Conservation (phyloP, 2,888 invertebrate species). For the Anorthoa munda region DNA sequence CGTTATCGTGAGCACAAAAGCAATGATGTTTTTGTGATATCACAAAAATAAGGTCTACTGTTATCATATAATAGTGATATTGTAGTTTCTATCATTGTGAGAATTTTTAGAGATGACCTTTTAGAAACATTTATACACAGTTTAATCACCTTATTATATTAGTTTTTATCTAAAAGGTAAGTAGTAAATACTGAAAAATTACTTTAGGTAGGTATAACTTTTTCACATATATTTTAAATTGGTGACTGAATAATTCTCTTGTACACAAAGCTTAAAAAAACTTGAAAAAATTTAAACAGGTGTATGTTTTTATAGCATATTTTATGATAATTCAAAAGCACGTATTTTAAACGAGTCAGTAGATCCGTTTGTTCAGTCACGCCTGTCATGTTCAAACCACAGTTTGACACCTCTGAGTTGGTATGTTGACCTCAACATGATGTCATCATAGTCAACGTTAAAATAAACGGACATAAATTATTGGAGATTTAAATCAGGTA, state of each 20-base stretch:
- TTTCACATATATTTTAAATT: neutral
- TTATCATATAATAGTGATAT: too few relatives aligned
- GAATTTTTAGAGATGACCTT: neutral
- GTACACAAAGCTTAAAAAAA: neutral
- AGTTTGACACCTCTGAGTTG: slow-evolving; percentile 32
- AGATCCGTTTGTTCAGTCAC: slow-evolving; percentile 42
- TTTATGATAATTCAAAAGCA: slow-evolving; percentile 9
- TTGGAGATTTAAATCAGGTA: too few relatives aligned
- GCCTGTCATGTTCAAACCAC: slow-evolving; percentile 33
- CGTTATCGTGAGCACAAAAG: too few relatives aligned
- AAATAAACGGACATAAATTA: neutral
- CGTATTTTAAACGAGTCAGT: slow-evolving; percentile 23
- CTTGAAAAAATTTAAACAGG: neutral
- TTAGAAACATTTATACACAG: neutral
- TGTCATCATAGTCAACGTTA: slow-evolving; percentile 37
- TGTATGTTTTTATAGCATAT: neutral
- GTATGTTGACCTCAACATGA: slow-evolving; percentile 55
- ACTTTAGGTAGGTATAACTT: neutral
- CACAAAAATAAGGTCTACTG: too few relatives aligned
- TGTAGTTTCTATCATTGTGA: neutral
- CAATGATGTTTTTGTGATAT: too few relatives aligned
- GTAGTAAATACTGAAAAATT: too few relatives aligned
- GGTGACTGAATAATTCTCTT: neutral
- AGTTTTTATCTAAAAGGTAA: too few relatives aligned
- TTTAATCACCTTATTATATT: too few relatives aligned